Base-by-base conservation (phyloP, 2,888 invertebrate species). In the Eupithecia exiguata region DNA sequence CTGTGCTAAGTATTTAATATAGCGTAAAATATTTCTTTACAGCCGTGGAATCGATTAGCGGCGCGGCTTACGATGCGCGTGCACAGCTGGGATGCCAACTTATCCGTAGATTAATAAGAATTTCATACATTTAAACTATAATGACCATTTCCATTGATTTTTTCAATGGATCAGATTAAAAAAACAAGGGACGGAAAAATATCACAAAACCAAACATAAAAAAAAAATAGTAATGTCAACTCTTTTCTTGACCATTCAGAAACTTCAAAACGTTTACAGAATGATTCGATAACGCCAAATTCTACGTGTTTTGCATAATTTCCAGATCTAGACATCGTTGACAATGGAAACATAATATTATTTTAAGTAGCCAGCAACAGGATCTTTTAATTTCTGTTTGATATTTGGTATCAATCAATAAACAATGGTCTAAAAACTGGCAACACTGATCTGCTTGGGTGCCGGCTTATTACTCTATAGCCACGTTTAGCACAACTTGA, bases 21-120 rank as follows among this genome's bases (percentile, higher is more conserved):
- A 82, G 81, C 83, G 84, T 86, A 83, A 86, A 87, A 86, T 87
- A 87, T 87, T 87, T 87, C 85, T 86, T 86, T 87, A 87, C 85
- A 85, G 85, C 81, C 88, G 81, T 87, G 77, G 84, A 87, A 88
- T 88, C 88, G 87, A 88, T 89, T 88, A 87, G 84, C 80, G 66
- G 79, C 80, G 79, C 80, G 80, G 84, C 87, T 88, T 87, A 87
- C 83, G 86, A 87, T 79, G 83, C 81, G 84, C 84, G 69, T 75
- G 81, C 82, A 82, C 82, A 75, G 78, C 74, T 79, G 73, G 70
- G 79, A 75, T 82, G 83, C 84, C 72, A 78, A 63, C 67, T 30
- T 30, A 36, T 58, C 43, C n/a, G 16, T n/a, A 61, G 2, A n/a
- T 40, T 21, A 46, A 38, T 58, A 30, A n/a, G 1, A 36, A 4